phyloP scores from a whole-genome alignment of 2,113 vertebrate genomes.

The Salminus brasiliensis region DNA sequence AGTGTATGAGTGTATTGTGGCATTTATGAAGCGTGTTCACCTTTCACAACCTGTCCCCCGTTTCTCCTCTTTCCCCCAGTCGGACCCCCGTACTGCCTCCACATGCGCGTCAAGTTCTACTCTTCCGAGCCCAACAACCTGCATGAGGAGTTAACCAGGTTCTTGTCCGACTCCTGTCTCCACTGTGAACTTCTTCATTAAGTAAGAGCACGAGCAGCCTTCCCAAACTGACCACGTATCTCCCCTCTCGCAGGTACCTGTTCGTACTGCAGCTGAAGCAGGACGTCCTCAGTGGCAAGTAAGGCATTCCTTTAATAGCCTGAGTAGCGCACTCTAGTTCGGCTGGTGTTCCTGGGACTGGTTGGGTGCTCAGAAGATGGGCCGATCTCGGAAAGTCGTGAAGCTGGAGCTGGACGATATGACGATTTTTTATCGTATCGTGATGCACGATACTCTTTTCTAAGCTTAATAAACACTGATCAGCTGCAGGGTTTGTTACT shows the following conservation, averaged over 20 bases:
- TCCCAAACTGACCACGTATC: not conserved
- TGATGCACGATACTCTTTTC: too few species aligned
- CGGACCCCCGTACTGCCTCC: conserved; percentile 96
- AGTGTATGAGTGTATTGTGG: too few species aligned
- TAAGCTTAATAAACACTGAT: too few species aligned
- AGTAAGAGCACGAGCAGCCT: not conserved
- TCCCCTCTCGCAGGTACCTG: conserved; percentile 82
- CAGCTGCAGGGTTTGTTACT: too few species aligned
- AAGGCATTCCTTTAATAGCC: conserved; percentile 59
- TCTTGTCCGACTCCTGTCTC: conserved; percentile 35
- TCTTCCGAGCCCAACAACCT: conserved; percentile 98
- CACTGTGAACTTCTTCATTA: not conserved
- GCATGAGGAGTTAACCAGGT: conserved; percentile 96
- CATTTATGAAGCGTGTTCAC: not conserved
- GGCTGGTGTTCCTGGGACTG: too few species aligned
- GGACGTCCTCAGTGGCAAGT: conserved; percentile 98
- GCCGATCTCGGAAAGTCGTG: too few species aligned
- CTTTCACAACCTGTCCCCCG: too few species aligned
- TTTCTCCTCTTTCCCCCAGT: conserved; percentile 67
- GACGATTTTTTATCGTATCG: too few species aligned
- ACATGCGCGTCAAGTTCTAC: conserved; percentile 98
- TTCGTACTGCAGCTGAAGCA: conserved; percentile 97
- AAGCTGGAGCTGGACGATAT: too few species aligned
- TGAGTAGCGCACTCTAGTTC: not conserved
- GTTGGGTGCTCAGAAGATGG: too few species aligned